phyloP scores from a whole-genome alignment of 2,797 vertebrate species.

The Nannoperca obscura region DNA sequence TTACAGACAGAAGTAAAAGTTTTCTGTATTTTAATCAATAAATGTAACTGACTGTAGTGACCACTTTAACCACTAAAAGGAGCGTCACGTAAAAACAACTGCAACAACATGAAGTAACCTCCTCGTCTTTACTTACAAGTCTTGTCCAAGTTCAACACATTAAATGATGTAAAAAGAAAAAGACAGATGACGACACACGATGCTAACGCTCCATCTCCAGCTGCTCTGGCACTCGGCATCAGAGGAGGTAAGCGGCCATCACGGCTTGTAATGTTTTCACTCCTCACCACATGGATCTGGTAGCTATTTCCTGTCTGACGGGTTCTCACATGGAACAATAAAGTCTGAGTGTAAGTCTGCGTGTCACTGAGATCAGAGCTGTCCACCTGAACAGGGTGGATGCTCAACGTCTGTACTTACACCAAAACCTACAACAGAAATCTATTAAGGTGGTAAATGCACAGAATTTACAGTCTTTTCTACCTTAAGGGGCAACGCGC shows the following conservation, averaged over 20 bases:
- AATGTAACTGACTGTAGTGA: neutral
- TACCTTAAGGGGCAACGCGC: too few relatives aligned
- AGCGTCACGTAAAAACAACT: neutral
- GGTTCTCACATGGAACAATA: slow-evolving; percentile 50
- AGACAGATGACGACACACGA: slow-evolving; percentile 60
- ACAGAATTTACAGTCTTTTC: too few relatives aligned
- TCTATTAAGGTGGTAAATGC: neutral
- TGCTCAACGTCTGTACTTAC: neutral
- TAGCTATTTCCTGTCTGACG: slow-evolving; percentile 58
- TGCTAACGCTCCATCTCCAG: slow-evolving; percentile 34
- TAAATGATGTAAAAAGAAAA: slow-evolving; percentile 43
- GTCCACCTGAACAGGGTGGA: neutral
- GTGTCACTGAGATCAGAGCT: slow-evolving; percentile 10
- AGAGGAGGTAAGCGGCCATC: slow-evolving; percentile 52
- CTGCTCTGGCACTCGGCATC: slow-evolving; percentile 42
- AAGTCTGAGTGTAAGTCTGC: slow-evolving; percentile 11
- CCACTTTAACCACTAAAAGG: neutral
- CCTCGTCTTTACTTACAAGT: neutral
- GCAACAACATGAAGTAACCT: too few relatives aligned
- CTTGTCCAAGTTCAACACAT: slow-evolving; percentile 45
- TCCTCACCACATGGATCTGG: slow-evolving; percentile 49
- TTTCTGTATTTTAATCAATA: neutral
- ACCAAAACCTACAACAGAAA: neutral
- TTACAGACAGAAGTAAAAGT: neutral
- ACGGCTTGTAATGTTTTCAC: slow-evolving; percentile 73